These are phyloP conservation scores for Cylloceria caligata DNA, from an alignment of 2,888 invertebrate species.

Conservation along the genomic window DNA sequence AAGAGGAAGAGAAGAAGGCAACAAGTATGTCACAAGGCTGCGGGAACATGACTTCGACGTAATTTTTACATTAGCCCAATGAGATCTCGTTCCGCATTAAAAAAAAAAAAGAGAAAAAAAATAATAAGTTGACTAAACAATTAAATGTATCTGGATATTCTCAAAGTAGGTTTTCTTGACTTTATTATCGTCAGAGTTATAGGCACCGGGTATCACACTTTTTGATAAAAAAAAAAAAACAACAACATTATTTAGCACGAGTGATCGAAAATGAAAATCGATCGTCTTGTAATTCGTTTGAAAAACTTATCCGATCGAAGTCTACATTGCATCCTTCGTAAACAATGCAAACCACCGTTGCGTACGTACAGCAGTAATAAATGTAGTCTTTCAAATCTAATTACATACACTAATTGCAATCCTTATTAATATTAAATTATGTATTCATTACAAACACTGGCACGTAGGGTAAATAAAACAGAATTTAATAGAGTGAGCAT, in stretches of 20 bases:
- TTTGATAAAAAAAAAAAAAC: too few species aligned
- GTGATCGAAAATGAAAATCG: neutral
- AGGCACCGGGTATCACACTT: too few species aligned
- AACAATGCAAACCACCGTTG: neutral
- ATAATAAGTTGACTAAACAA: too few species aligned
- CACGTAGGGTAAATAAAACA: neutral
- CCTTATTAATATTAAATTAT: neutral
- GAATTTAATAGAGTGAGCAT: neutral
- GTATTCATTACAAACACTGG: neutral
- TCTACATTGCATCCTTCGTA: neutral
- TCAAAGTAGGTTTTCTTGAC: too few species aligned
- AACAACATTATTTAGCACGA: neutral
- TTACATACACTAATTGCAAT: neutral
- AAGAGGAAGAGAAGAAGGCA: conserved; percentile 64
- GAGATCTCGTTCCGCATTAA: neutral
- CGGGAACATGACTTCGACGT: conserved; percentile 70
- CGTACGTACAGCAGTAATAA: neutral
- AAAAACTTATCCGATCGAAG: neutral
- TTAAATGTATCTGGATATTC: too few species aligned
- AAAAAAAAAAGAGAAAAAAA: neutral
- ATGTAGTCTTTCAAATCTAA: neutral
- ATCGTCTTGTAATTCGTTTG: neutral
- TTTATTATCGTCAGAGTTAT: too few species aligned
- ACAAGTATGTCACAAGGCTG: conserved; percentile 82
- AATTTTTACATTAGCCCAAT: conserved; percentile 69